A percentile compares a stretch with the other conserved stretches of the same genome.
phyloP scores from a whole-genome alignment of 2,888 invertebrate species.

The Pollenia amentaria region DNA sequence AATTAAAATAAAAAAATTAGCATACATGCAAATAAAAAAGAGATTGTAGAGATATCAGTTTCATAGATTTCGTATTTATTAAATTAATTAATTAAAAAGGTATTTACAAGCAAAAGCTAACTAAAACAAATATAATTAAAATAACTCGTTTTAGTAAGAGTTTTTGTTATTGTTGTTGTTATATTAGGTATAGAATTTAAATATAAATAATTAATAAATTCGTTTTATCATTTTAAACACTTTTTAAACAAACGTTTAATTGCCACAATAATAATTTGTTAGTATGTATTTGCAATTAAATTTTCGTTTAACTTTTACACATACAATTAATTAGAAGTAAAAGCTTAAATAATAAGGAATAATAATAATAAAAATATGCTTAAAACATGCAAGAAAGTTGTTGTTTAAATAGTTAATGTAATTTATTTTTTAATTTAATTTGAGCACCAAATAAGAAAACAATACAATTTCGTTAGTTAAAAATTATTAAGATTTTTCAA shows the following conservation, averaged over 20 bases:
- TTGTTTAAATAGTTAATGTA: not conserved
- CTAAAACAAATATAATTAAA: slow-evolving; percentile 21
- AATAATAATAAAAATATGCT: slow-evolving; percentile 1
- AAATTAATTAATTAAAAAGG: not conserved
- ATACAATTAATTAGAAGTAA: slow-evolving; percentile 17
- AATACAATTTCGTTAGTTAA: slow-evolving; percentile 65
- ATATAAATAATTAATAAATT: not conserved
- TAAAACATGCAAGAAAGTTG: slow-evolving; percentile 40
- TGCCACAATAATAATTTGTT: slow-evolving; percentile 38
- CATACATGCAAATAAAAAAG: slow-evolving; percentile 51
- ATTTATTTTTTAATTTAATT: slow-evolving; percentile 14
- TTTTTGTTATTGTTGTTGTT: slow-evolving; percentile 8
- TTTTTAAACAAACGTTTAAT: not conserved
- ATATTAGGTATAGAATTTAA: not conserved
- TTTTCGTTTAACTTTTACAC: not conserved
- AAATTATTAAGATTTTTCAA: not conserved
- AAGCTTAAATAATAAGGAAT: slow-evolving; percentile 32
- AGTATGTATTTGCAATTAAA: slow-evolving; percentile 6
- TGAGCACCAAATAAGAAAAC: slow-evolving; percentile 25
- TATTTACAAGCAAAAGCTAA: slow-evolving; percentile 49
- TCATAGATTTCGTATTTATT: slow-evolving; percentile 46
- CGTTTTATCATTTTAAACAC: not conserved
- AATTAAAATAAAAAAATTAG: slow-evolving; percentile 21
- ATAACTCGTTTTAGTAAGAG: slow-evolving; percentile 48
- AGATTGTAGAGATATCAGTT: not conserved